Evolutionary conservation across 2,113 vertebrate species (phyloP).

Genomic region (Callipepla squamata): DNA sequence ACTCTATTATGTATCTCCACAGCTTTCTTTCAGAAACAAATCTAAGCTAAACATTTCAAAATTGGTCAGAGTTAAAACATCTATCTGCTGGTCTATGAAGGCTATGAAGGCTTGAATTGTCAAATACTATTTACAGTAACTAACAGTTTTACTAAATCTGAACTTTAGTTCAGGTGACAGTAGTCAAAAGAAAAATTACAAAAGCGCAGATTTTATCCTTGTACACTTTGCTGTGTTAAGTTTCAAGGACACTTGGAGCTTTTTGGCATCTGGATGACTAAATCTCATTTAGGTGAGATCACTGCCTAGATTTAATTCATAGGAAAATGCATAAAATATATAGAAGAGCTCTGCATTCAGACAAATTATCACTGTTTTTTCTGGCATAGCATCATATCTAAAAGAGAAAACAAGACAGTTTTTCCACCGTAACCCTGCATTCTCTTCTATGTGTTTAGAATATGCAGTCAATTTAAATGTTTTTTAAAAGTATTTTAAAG

Average conservation of each 20-base stretch:
- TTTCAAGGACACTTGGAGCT: neutral
- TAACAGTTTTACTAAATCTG: neutral
- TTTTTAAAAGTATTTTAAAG: neutral
- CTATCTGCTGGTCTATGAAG: too few relatives aligned
- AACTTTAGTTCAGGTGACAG: neutral
- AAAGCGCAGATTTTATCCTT: neutral
- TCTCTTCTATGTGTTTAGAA: neutral
- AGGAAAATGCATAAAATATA: neutral
- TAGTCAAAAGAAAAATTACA: neutral
- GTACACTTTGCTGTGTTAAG: neutral
- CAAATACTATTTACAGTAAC: neutral
- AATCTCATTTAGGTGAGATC: neutral
- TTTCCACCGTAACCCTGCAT: neutral
- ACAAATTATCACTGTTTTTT: neutral
- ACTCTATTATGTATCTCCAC: neutral
- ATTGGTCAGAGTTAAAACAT: rapidly evolving
- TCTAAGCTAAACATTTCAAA: neutral
- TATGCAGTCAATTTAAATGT: neutral
- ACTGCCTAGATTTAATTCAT: neutral
- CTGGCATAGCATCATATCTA: neutral
- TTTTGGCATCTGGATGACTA: neutral
- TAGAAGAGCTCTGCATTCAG: neutral
- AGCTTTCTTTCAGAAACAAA: neutral
- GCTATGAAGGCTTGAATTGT: neutral
- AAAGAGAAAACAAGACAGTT: neutral